Evolutionary conservation across 2,888 invertebrate genomes (phyloP), one percentile per base, ranked within the genome.

Genomic region (Hedychridium roseum): DNA sequence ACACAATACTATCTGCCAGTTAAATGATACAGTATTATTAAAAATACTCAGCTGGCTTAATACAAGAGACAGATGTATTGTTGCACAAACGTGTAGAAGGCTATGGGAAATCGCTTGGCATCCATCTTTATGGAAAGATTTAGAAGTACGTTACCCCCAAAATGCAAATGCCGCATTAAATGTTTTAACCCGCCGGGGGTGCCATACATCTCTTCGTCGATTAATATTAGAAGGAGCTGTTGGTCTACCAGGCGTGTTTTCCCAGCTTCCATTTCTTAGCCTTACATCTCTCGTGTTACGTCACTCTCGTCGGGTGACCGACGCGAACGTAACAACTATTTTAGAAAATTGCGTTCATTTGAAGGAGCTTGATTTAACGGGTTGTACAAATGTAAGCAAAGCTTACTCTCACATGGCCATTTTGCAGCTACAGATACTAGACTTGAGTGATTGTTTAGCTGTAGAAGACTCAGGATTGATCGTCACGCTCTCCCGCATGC

Each of bases 361-460:
- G 9, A 66, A 55, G 17, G 72, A 75, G 41, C 44, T 76, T 1
- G 76, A 76, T 39, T 41, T 76, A 7, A 76, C 74, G 0, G 76
- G 74, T 12, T 75, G 76, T 28, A 14, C 60, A 1, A 50, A 59
- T 3, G 55, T 76, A 1, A 73, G 71, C 4, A 66, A 64, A 20
- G 73, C 71, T 1, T 69, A 68, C 34, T 69, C 73, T 4, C 66
- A 67, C 5, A 54, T 64, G 5, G 64, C 66, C 0, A 47, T 54
- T 2, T 84, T 94, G 9, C 86, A 90, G 32, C 82, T 95, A 32
- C 93, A 94, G 76, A 92, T 91, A 78, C 83, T 96, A 59, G 95
- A 96, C 81, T 84, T 96, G 66, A 94, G 94, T 3, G 95, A 96
- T 79, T 96, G 96, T 73, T 85, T 87, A 47, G 85, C 87, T 12